phyloP scores from a whole-genome alignment of 2,113 vertebrate species.

The Laticauda laticaudata region DNA sequence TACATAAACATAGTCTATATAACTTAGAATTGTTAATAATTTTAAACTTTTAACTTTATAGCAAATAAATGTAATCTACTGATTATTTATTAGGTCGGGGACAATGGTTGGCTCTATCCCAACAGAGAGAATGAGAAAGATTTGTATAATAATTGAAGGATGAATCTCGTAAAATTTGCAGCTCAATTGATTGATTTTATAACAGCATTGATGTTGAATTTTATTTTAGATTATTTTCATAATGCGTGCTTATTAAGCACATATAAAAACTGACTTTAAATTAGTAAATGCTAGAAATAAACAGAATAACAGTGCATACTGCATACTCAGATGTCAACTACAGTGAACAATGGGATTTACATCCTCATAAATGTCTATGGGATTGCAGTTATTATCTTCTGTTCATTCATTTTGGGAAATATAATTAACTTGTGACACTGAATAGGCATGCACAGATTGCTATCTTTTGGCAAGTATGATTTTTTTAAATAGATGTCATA shows the following conservation, averaged over 20 bases:
- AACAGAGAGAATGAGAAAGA: not conserved
- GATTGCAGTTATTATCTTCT: not conserved
- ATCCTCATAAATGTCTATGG: not conserved
- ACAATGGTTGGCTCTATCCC: constrained; percentile 15
- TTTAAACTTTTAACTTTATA: not conserved
- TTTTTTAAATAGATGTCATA: not conserved
- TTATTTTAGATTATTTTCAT: not conserved
- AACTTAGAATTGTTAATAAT: not conserved
- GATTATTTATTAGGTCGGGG: not conserved
- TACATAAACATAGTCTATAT: constrained; percentile 57
- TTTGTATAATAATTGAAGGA: not conserved
- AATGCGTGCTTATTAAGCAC: not conserved
- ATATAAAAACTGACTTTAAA: not conserved
- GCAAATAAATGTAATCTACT: not conserved
- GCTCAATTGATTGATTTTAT: constrained; percentile 5
- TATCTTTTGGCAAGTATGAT: not conserved
- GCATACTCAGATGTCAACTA: not conserved
- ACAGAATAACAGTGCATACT: not conserved
- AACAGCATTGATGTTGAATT: not conserved
- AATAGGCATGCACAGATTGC: not conserved
- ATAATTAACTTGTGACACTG: not conserved
- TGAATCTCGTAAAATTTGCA: constrained; percentile 11
- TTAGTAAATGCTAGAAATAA: not conserved
- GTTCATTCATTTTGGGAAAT: not conserved
- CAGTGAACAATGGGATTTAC: not conserved